phyloP scores from a whole-genome alignment of 2,797 vertebrate species.

The Semotilus atromaculatus region DNA sequence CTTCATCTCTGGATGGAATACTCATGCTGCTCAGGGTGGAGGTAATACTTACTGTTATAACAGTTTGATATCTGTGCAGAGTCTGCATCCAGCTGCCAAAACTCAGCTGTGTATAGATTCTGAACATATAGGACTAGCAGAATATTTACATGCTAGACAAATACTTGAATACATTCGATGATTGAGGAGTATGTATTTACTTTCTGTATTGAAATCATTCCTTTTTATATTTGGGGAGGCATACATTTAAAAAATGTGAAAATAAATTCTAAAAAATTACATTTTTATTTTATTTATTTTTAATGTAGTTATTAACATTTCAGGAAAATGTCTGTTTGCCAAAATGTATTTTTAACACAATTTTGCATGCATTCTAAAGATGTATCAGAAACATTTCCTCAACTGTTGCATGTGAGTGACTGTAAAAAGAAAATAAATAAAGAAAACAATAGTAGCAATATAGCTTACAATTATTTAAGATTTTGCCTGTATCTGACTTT shows the following conservation, averaged over 20 bases:
- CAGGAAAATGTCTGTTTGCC: not conserved
- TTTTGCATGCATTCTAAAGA: not conserved
- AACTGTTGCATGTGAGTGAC: not conserved
- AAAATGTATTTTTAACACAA: not conserved
- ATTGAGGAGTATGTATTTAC: not conserved
- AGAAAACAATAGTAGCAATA: not conserved
- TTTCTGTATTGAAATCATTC: not conserved
- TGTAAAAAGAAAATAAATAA: not conserved
- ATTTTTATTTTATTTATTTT: not conserved
- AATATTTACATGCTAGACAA: not conserved
- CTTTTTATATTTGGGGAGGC: not conserved
- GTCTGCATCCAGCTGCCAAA: constrained; percentile 20
- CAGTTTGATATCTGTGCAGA: constrained; percentile 50
- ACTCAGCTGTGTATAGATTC: constrained; percentile 1
- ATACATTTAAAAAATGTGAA: not conserved
- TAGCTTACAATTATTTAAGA: not conserved
- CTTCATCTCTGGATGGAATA: constrained; percentile 58
- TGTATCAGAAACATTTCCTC: not conserved
- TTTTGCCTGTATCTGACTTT: not conserved
- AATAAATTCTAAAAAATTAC: too few relatives aligned
- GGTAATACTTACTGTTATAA: constrained; percentile 44
- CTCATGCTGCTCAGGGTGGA: constrained; percentile 49
- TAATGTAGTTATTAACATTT: not conserved
- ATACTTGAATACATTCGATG: not conserved
- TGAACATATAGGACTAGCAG: not conserved